Evolutionary conservation across 2,113 vertebrate genomes (phyloP), one percentile per base, ranked within the genome.

Genomic region (Scophthalmus maximus): DNA sequence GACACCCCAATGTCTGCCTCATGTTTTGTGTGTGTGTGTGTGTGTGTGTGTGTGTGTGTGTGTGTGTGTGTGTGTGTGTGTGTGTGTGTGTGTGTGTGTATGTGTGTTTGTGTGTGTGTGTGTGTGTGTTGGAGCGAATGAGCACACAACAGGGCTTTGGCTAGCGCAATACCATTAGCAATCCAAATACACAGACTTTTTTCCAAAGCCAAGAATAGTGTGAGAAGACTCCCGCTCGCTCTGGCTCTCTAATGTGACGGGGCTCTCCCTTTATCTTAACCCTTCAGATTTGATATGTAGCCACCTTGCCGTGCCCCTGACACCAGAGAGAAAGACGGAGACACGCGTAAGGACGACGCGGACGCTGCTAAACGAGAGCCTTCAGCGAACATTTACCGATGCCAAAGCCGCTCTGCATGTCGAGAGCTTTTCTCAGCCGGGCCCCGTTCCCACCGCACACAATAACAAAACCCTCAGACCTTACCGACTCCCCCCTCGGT

Each of bases 121-220:
- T 67, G 63, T 18, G 10, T 82, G 75, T 82, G 76, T 81, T 79
- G 79, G 76, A 82, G 83, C 25, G 34, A 86, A 73, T 62, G 65
- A 82, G 71, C 75, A 79, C 76, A 87, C 86, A 89, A 83, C 86
- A 76, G 82, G 83, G 80, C 80, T 85, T 88, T 88, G 89, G 90
- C 90, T 73, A 68, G 73, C 63, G 70, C 3, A 23, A 68, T 57
- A 68, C 64, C 60, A 58, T 73, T 75, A 84, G 85, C 84, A 55
- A 63, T 88, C 85, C 85, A 89, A 82, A 86, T 76, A 76, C 81
- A 86, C 72, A 76, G 81, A 88, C 84, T 90, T 87, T 88, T 85
- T 86, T 76, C 79, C 30, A 12, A 76, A 62, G 90, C 87, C 89
- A 88, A 85, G 72, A 84, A 82, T 74, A 84, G 69, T 71, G 70